Conservation (phyloP, 1,140 invertebrate species). For the Agrypnia vestita region DNA sequence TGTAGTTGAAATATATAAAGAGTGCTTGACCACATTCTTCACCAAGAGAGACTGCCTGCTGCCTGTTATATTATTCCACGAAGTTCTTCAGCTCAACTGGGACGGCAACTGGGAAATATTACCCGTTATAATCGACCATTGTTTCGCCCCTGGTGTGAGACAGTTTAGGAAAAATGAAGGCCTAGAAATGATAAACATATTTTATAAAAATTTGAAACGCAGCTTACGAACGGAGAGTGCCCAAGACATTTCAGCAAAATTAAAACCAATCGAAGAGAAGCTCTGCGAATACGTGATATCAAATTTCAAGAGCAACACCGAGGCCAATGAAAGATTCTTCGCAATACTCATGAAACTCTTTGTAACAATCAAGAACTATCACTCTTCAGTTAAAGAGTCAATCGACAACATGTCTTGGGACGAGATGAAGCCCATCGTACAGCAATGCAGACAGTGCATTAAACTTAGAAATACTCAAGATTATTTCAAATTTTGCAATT, state of each 20-base stretch:
- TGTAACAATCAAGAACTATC: conserved; percentile 50
- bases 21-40: conserved; percentile 75
- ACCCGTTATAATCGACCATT: conserved; percentile 73
- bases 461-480: conserved; percentile 56
- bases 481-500: conserved; percentile 58
- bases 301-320: conserved; percentile 32
- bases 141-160: conserved; percentile 76
- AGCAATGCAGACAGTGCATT: conserved; percentile 41
- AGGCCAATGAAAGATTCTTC: conserved; percentile 56
- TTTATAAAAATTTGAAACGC: conserved; percentile 75
- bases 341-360: conserved; percentile 54
- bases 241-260: conserved; percentile 41
- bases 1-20: conserved; percentile 71
- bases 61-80: conserved; percentile 78
- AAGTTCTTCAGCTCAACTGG: conserved; percentile 77
- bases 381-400: conserved; percentile 42
- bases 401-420: conserved; percentile 50
- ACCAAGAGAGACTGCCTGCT: conserved; percentile 77
- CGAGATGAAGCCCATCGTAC: conserved; percentile 42
- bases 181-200: conserved; percentile 76
- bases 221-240: conserved; percentile 46
- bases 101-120: conserved; percentile 75
- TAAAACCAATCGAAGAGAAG: conserved; percentile 47
- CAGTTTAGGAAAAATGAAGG: conserved; percentile 79
- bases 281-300: conserved; percentile 43